Evolutionary conservation across 37 sponge, comb jelly and placozoan genomes (phyloP), one percentile per base, ranked within the genome.

Genomic region (Trichoplax adhaerens): DNA sequence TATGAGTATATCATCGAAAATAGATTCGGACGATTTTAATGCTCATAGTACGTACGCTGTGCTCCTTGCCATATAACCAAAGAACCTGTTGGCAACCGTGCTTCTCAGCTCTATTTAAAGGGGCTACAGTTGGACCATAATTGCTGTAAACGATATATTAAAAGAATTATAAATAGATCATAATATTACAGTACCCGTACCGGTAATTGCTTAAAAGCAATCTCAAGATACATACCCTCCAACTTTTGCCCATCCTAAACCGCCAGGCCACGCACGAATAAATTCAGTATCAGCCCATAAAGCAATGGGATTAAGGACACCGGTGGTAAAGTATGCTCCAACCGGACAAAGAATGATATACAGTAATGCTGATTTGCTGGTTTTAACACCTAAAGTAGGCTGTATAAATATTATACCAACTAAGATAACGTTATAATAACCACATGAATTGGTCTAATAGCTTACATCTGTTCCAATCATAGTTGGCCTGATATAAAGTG

Each of bases 401-500:
- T 12, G 12, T 12, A 60, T 60, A 60, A 60, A 60, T 60, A 60
- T 60, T 10, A 60, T 60, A 60, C 10, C 10, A 12, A 12, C 12
- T 12, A 12, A 12, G 62, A 10, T 0, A 60, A 60, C 10, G 12
- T 12, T 10, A 60, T 60, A 60, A 60, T 60, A 60, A 12, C 62
- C 12, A 60, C 12, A 10, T 60, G 10, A 12, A 12, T 12, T 60
- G 49, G 49, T 5, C 49, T 69, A 5, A 48, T 7, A 65, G 48
- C 74, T 65, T 68, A 95, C 96, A 64, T 93, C 83, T 48, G 87
- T 87, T 55, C 91, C 95, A 70, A 98, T 93, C 50, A 83, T 77
- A 3, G 99, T 87, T 10, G 99, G 99, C 55, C 99, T 74, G 55
- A 98, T 80, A 74, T 98, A 98, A 10, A 98, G 80, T 5, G 94